These are phyloP conservation scores for Lycocorax pyrrhopterus DNA, from an alignment of 2,113 vertebrate genomes.

Conservation along the genomic window DNA sequence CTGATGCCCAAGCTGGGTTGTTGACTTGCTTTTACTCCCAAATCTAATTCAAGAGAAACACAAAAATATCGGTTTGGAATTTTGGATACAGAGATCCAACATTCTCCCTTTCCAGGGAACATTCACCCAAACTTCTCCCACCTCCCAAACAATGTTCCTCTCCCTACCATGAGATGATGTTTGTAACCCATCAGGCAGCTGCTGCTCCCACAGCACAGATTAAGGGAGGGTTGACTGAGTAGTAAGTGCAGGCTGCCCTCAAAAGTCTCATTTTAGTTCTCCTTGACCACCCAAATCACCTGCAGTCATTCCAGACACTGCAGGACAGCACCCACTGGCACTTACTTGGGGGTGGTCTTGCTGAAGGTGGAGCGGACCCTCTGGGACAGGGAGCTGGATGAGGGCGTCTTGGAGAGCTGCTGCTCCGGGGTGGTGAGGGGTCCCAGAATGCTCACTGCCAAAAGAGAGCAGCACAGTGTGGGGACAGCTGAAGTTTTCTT, in stretches of 20 bases:
- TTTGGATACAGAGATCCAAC: neutral
- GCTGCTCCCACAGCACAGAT: neutral
- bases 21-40: constrained; percentile 89
- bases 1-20: constrained; percentile 75
- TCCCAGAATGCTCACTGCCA: constrained; percentile 89
- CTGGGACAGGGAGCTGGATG: constrained; percentile 90
- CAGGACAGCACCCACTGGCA: neutral
- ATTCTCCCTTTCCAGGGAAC: rapidly evolving
- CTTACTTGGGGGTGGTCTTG: constrained; percentile 88
- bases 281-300: neutral
- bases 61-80: neutral
- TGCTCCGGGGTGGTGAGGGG: constrained; percentile 94
- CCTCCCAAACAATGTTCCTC: neutral
- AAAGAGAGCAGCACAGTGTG: neutral
- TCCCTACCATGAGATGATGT: rapidly evolving
- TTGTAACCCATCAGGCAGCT: rapidly evolving
- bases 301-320: neutral
- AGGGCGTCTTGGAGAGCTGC: constrained; percentile 89
- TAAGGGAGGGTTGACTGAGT: rapidly evolving
- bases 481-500: neutral
- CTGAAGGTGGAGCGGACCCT: constrained; percentile 85
- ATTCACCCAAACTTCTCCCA: neutral
- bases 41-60: constrained; percentile 77
- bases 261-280: neutral
- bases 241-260: neutral